These are phyloP conservation scores for Trichomycterus rosablanca DNA, from an alignment of 2,113 vertebrate species.

Conservation along the genomic window DNA sequence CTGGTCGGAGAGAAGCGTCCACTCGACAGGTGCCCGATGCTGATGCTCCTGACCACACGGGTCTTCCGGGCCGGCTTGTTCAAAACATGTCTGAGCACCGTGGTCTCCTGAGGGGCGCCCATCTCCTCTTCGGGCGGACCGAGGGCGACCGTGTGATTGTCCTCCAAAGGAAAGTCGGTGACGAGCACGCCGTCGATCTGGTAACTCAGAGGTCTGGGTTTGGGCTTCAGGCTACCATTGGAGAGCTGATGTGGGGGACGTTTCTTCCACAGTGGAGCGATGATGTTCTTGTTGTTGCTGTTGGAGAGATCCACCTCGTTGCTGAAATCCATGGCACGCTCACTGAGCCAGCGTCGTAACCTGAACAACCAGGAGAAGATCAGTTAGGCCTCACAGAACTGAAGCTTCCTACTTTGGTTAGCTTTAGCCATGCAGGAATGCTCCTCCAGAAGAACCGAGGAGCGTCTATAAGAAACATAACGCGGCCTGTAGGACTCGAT, in stretches of 20 bases:
- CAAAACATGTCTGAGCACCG: constrained; percentile 62
- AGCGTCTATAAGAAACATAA: too few relatives aligned
- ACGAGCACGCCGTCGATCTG: constrained; percentile 73
- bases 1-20: constrained; percentile 56
- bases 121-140: constrained; percentile 63
- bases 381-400: not conserved
- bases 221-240: constrained; percentile 50
- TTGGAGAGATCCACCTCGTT: constrained; percentile 75
- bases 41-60: constrained; percentile 68
- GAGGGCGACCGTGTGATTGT: constrained; percentile 57
- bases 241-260: constrained; percentile 56
- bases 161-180: constrained; percentile 78
- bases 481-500: too few relatives aligned
- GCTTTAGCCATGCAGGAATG: constrained; percentile 58
- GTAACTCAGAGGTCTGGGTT: constrained; percentile 75
- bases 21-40: constrained; percentile 61
- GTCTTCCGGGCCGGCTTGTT: constrained; percentile 63
- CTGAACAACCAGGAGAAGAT: constrained; percentile 40
- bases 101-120: constrained; percentile 47
- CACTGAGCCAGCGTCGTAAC: constrained; percentile 36
- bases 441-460: not conserved
- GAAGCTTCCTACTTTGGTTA: constrained; percentile 34
- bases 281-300: constrained; percentile 59
- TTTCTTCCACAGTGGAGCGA: constrained; percentile 74
- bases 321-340: constrained; percentile 72